These are phyloP conservation scores for Motacilla tschutschensis DNA, from an alignment of 2,113 vertebrate genomes.

Conservation along the genomic window DNA sequence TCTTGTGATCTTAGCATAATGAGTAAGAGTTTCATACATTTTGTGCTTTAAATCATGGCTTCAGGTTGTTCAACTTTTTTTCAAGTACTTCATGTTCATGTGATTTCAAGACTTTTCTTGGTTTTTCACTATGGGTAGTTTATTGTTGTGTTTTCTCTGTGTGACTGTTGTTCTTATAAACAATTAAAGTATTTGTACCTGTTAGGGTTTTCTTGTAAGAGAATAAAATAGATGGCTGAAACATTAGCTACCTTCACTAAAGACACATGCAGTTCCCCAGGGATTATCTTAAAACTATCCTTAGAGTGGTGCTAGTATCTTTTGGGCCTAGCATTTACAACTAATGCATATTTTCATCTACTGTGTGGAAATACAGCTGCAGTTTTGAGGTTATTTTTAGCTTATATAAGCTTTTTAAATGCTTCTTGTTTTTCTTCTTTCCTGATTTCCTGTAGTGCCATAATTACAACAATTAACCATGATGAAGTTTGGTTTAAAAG, in stretches of 20 bases:
- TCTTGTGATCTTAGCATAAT: background rate
- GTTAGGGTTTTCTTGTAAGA: background rate
- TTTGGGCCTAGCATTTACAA: background rate
- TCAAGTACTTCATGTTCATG: background rate
- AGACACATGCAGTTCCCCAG: background rate
- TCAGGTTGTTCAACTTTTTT: background rate
- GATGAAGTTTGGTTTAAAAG: slow-evolving; percentile 98
- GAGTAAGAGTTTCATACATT: background rate
- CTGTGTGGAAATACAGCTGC: background rate
- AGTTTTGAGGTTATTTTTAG: slow-evolving; percentile 1
- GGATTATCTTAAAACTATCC: background rate
- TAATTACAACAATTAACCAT: slow-evolving; percentile 96
- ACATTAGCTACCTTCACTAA: background rate
- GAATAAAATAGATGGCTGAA: background rate
- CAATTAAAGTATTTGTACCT: background rate
- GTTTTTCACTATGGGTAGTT: background rate
- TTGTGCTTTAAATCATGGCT: background rate
- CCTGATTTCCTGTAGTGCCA: slow-evolving; percentile 76
- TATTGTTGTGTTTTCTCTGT: background rate
- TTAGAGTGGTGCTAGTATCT: background rate
- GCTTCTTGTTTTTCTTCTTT: slow-evolving; percentile 5
- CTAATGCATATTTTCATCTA: background rate
- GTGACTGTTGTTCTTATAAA: background rate
- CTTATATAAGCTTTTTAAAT: background rate
- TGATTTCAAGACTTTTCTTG: background rate